A percentile compares a stretch with the other conserved stretches of the same genome.
Evolutionary conservation across 2,888 invertebrate species (phyloP).

Genomic region (Nomada hirtipes): DNA sequence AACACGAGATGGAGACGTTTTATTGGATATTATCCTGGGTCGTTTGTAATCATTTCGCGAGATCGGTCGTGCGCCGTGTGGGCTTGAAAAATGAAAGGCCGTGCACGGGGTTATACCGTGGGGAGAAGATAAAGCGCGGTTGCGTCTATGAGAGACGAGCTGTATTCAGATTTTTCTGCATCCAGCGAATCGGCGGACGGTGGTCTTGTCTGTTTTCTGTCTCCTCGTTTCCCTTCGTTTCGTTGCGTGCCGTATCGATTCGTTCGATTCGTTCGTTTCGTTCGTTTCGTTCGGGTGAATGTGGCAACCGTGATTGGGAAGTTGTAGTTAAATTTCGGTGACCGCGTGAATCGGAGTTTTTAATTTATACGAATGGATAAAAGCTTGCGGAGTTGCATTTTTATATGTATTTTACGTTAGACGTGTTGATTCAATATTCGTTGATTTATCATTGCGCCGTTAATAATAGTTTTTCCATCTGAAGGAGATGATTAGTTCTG

Average conservation of each 20-base stretch:
- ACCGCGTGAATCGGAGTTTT: too few species aligned
- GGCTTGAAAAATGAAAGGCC: conserved; percentile 71
- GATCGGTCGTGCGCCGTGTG: conserved; percentile 57
- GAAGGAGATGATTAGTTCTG: too few species aligned
- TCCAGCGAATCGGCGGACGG: neutral
- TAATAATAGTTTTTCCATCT: too few species aligned
- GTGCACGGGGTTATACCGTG: conserved; percentile 32
- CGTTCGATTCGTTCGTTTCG: neutral
- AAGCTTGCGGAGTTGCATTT: too few species aligned
- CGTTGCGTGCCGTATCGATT: neutral
- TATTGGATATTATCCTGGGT: conserved; percentile 72
- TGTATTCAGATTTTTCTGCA: conserved; percentile 30
- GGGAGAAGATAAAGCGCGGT: conserved; percentile 17
- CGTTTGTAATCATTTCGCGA: conserved; percentile 74
- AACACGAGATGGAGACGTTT: conserved; percentile 71
- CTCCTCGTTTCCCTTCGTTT: neutral
- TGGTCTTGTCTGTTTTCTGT: neutral
- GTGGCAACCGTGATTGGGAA: neutral
- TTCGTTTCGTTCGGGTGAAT: neutral
- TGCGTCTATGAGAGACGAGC: neutral
- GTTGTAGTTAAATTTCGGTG: neutral
- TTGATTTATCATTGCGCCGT: too few species aligned
- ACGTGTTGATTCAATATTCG: too few species aligned
- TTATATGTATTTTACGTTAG: too few species aligned
- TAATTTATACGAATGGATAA: too few species aligned